A percentile compares a stretch with the other conserved stretches of the same genome.
These are phyloP conservation scores for Drosophila virilis DNA, from an alignment of 1,140 invertebrate species.

Conservation along the genomic window DNA sequence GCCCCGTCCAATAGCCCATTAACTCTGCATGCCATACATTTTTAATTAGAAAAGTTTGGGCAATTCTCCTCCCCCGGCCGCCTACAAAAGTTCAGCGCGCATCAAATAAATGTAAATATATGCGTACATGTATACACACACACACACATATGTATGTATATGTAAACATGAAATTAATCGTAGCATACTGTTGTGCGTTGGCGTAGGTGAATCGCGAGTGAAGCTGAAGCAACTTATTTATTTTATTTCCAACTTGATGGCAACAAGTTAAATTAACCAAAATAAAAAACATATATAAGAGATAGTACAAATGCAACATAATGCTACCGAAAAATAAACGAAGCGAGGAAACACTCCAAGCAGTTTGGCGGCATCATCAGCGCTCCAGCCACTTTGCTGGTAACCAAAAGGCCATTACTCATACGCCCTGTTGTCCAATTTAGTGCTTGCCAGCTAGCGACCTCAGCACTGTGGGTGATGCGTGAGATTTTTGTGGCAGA, in stretches of 20 bases:
- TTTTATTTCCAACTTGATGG: conserved; percentile 14
- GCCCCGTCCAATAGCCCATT: conserved; percentile 7
- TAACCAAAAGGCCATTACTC: conserved; percentile 37
- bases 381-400: conserved; percentile 15
- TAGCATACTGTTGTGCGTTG: conserved; percentile 45
- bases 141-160: conserved; percentile 13
- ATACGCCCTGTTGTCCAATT: conserved; percentile 60
- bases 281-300: neutral
- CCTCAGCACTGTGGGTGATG: conserved; percentile 10
- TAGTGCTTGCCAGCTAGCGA: conserved; percentile 1
- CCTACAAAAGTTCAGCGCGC: conserved; percentile 18
- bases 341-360: conserved; percentile 25
- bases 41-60: conserved; percentile 79
- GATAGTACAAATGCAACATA: conserved; percentile 16
- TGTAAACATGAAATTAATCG: conserved; percentile 46
- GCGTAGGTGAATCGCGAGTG: neutral
- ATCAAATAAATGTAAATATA: conserved; percentile 20
- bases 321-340: conserved; percentile 31
- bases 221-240: conserved; percentile 4
- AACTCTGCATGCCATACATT: conserved; percentile 61
- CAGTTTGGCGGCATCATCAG: conserved; percentile 2
- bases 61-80: conserved; percentile 12
- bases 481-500: neutral
- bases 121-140: neutral
- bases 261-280: conserved; percentile 11